These are phyloP conservation scores for Hemaris fuciformis DNA, from an alignment of 2,888 invertebrate species.

Conservation along the genomic window DNA sequence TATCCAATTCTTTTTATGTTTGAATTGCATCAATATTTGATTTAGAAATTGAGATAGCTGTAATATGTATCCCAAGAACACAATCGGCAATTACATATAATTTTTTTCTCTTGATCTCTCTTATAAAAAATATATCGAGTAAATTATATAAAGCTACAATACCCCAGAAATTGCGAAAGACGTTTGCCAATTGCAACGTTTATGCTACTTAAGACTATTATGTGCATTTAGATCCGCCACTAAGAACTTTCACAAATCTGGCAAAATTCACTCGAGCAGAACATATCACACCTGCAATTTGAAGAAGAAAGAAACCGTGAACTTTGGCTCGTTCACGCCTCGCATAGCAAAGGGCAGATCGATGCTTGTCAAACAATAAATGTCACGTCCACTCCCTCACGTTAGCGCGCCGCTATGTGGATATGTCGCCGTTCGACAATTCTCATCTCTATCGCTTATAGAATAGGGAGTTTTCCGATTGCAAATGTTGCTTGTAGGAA, in stretches of 20 bases:
- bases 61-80: too few species aligned
- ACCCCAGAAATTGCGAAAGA: too few species aligned
- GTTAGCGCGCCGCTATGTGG: slow-evolving; percentile 48
- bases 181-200: neutral
- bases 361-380: slow-evolving; percentile 82
- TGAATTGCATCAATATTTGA: too few species aligned
- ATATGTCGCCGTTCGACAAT: slow-evolving; percentile 21
- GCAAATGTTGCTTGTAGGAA: slow-evolving; percentile 21
- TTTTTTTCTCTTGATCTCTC: too few species aligned
- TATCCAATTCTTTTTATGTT: too few species aligned
- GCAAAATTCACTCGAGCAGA: neutral
- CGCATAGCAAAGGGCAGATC: slow-evolving; percentile 79
- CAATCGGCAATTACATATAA: too few species aligned
- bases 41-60: too few species aligned
- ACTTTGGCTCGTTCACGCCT: slow-evolving; percentile 71
- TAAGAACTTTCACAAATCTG: too few species aligned
- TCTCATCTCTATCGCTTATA: slow-evolving; percentile 25
- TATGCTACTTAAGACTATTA: too few species aligned
- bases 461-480: slow-evolving; percentile 28
- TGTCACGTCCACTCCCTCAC: slow-evolving; percentile 81
- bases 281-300: slow-evolving; percentile 6
- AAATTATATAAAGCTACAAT: too few species aligned
- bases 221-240: too few species aligned
- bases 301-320: slow-evolving; percentile 45
- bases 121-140: too few species aligned